These are phyloP conservation scores for Limenitis camilla DNA, from an alignment of 2,888 invertebrate species.

Conservation along the genomic window DNA sequence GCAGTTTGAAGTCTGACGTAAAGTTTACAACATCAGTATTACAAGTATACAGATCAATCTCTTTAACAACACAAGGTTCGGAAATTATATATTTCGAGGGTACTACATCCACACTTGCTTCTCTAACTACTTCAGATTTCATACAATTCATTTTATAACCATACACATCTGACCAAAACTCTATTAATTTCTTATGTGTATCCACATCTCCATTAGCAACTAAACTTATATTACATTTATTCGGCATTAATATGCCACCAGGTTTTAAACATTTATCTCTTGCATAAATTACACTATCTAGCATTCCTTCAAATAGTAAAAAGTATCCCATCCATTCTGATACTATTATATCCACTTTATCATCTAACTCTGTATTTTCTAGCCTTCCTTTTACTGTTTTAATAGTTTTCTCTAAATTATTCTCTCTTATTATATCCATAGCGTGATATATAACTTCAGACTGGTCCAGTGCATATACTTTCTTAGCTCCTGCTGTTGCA, in stretches of 20 bases:
- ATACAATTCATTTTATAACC: conserved; percentile 95
- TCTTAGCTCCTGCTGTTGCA: conserved; percentile 92
- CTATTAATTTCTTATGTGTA: conserved; percentile 81
- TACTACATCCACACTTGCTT: conserved; percentile 76
- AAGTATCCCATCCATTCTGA: conserved; percentile 99
- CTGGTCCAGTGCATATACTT: conserved; percentile 95
- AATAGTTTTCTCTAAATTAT: conserved; percentile 81
- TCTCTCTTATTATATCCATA: conserved; percentile 94
- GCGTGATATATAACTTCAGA: conserved; percentile 97
- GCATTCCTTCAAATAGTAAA: conserved; percentile 95
- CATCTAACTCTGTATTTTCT: conserved; percentile 86
- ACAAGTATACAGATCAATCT: conserved; percentile 85
- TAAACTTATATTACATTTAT: conserved; percentile 86
- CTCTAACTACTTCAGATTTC: conserved; percentile 86
- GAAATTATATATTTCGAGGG: conserved; percentile 77
- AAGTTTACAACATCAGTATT: conserved; percentile 82
- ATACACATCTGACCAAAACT: conserved; percentile 95
- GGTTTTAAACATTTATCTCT: conserved; percentile 85
- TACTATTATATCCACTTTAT: conserved; percentile 91
- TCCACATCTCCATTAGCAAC: conserved; percentile 86
- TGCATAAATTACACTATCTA: conserved; percentile 93
- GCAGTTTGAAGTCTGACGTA: conserved; percentile 79
- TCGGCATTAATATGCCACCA: conserved; percentile 87
- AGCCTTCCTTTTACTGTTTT: conserved; percentile 88
- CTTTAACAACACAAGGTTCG: conserved; percentile 76